Evolutionary conservation across 2,797 vertebrate species (phyloP).

Genomic region (Atherinosoma microstoma): DNA sequence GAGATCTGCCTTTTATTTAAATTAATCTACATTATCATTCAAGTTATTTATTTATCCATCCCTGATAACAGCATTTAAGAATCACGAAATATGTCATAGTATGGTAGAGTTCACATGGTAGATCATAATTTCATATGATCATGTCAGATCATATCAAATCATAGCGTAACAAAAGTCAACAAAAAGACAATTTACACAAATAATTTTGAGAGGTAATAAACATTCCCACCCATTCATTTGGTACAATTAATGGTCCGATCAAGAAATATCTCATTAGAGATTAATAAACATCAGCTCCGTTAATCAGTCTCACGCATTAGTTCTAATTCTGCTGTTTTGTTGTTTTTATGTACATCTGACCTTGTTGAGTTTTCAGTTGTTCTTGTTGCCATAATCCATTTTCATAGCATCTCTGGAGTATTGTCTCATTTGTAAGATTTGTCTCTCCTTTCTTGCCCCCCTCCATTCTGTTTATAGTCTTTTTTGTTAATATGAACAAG

Average conservation of each 20-base stretch:
- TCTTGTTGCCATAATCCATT: slow-evolving; percentile 14
- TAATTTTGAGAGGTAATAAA: slow-evolving; percentile 56
- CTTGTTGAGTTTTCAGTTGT: slow-evolving; percentile 32
- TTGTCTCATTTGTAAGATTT: slow-evolving; percentile 12
- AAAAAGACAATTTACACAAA: slow-evolving; percentile 43
- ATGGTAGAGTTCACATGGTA: neutral
- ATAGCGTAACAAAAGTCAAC: slow-evolving; percentile 42
- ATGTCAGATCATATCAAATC: slow-evolving; percentile 36
- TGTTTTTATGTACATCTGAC: slow-evolving; percentile 20
- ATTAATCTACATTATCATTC: slow-evolving; percentile 39
- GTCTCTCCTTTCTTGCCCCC: neutral
- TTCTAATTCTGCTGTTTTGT: neutral
- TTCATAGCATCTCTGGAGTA: slow-evolving; percentile 6
- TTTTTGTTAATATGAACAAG: slow-evolving; percentile 19
- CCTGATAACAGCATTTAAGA: neutral
- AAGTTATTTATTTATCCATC: neutral
- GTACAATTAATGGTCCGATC: slow-evolving; percentile 49
- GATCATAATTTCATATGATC: neutral
- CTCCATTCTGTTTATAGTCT: neutral
- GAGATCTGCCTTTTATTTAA: slow-evolving; percentile 32
- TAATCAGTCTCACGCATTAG: slow-evolving; percentile 54
- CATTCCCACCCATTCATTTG: slow-evolving; percentile 59
- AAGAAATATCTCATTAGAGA: slow-evolving; percentile 68
- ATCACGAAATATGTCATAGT: neutral
- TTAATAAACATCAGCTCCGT: slow-evolving; percentile 71